phyloP scores from a whole-genome alignment of 2,888 invertebrate species.

The Criorhina ranunculi region DNA sequence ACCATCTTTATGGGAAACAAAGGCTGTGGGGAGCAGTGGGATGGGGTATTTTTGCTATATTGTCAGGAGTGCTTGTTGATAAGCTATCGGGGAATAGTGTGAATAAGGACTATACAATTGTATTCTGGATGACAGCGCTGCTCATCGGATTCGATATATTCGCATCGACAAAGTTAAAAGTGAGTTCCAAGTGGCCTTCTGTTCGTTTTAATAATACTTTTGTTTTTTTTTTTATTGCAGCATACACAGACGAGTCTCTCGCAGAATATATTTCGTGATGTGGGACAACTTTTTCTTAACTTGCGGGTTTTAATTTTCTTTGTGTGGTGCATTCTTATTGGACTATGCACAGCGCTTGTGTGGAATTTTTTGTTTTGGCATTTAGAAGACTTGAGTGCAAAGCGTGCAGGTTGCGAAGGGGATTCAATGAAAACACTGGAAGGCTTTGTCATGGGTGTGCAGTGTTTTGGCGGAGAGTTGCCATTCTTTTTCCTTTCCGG shows the following conservation, averaged over 20 bases:
- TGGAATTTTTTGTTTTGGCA: conserved; percentile 96
- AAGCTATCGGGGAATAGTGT: conserved; percentile 87
- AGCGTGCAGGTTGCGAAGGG: conserved; percentile 83
- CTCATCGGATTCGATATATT: conserved; percentile 88
- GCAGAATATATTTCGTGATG: conserved; percentile 88
- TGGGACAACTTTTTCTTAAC: conserved; percentile 88
- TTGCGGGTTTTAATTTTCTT: conserved; percentile 90
- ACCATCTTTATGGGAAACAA: conserved; percentile 93
- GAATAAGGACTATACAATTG: conserved; percentile 90
- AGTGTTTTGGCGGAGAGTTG: conserved; percentile 93
- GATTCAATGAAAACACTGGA: conserved; percentile 90
- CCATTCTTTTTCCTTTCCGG: conserved; percentile 95
- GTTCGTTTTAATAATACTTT: conserved; percentile 1
- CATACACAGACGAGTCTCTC: conserved; percentile 88
- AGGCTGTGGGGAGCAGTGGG: conserved; percentile 95
- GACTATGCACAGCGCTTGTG: conserved; percentile 92
- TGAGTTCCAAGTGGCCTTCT: conserved; percentile 79
- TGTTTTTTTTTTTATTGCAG: conserved; percentile 83
- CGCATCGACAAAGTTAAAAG: conserved; percentile 88
- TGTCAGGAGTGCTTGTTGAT: conserved; percentile 92
- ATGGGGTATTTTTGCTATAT: conserved; percentile 91
- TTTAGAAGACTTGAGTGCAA: conserved; percentile 89
- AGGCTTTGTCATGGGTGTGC: conserved; percentile 90
- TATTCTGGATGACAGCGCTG: conserved; percentile 90
- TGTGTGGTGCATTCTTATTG: conserved; percentile 92